Evolutionary conservation across 2,888 invertebrate species (phyloP).

Genomic region (Diaprepes abbreviatus): DNA sequence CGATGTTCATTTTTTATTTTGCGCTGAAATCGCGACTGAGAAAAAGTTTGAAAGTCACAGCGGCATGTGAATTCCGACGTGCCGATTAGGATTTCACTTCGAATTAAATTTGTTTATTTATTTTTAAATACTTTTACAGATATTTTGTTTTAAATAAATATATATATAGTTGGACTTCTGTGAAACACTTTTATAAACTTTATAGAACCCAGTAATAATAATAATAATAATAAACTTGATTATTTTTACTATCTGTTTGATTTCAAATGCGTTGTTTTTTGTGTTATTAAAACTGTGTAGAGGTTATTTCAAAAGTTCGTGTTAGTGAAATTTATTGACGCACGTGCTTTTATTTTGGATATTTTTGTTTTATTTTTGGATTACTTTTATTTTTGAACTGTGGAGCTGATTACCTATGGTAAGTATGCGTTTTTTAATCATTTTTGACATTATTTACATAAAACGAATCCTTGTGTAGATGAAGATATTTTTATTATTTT

Average conservation of each 20-base stretch:
- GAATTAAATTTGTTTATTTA: not conserved
- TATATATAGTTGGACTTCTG: too few species aligned
- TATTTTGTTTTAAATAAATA: not conserved
- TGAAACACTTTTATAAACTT: not conserved
- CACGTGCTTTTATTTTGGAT: conserved; percentile 33
- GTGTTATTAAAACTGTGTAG: not conserved
- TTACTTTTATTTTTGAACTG: conserved; percentile 38
- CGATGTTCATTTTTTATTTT: conserved; percentile 20
- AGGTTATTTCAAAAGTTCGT: not conserved
- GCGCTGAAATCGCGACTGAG: conserved; percentile 18
- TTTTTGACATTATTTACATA: not conserved
- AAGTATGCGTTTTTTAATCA: conserved; percentile 11
- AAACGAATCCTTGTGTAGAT: conserved; percentile 14
- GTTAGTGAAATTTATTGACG: conserved; percentile 21
- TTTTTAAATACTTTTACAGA: not conserved
- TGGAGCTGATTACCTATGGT: conserved; percentile 43
- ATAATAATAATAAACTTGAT: not conserved
- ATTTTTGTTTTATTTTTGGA: conserved; percentile 29
- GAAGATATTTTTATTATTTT: too few species aligned
- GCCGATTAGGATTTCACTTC: not conserved
- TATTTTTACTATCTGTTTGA: not conserved
- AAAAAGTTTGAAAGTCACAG: conserved; percentile 19
- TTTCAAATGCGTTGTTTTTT: not conserved
- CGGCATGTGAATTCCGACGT: conserved; percentile 16
- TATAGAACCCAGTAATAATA: not conserved